A percentile compares a stretch with the other conserved stretches of the same genome.
phyloP scores from a whole-genome alignment of 2,113 vertebrate genomes.

The Sylvia atricapilla region DNA sequence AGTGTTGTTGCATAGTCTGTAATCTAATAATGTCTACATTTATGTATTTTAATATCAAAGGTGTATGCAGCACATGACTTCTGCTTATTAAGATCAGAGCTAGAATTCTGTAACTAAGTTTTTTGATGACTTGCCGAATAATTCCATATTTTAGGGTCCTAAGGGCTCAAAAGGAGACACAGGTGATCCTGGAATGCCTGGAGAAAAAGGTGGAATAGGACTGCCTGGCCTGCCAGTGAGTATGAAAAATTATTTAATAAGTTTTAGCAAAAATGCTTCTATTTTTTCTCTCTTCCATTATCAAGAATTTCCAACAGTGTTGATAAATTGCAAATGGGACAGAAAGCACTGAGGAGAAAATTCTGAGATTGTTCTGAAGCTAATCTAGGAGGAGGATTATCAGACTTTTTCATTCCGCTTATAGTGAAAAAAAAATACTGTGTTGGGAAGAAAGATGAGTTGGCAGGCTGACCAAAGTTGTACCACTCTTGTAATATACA shows the following conservation, averaged over 20 bases:
- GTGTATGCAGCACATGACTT: background rate
- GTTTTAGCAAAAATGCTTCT: background rate
- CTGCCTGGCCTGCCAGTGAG: constrained; percentile 92
- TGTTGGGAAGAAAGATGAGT: background rate
- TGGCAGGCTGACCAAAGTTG: background rate
- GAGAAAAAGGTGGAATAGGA: constrained; percentile 92
- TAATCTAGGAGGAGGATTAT: background rate
- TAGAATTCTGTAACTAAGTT: background rate
- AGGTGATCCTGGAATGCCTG: constrained; percentile 87
- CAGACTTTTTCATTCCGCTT: background rate
- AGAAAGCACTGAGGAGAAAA: background rate
- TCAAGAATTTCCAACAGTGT: background rate
- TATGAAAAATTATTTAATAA: background rate
- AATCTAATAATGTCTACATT: background rate
- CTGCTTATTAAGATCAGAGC: background rate
- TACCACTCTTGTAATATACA: background rate
- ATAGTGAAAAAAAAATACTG: background rate
- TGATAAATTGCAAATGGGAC: background rate
- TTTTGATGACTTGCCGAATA: background rate
- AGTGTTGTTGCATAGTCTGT: background rate
- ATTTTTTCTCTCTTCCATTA: background rate
- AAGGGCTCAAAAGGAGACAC: constrained; percentile 94
- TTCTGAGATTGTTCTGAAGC: background rate
- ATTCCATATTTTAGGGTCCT: constrained; percentile 79
- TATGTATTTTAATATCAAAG: background rate